These are phyloP conservation scores for Serrognathus titanus DNA, from an alignment of 2,888 invertebrate species.

Conservation along the genomic window DNA sequence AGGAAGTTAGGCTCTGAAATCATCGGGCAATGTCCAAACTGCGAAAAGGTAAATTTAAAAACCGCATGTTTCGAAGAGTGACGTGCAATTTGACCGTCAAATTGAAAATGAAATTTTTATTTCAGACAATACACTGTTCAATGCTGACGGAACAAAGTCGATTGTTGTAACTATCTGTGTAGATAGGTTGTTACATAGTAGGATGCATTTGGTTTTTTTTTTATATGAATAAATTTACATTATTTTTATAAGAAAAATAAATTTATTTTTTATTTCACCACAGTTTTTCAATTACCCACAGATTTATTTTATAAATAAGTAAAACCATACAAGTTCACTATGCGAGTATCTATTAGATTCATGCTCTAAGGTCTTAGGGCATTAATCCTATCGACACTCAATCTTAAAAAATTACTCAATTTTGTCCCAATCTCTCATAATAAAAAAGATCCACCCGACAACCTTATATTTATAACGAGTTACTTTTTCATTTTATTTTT, in stretches of 20 bases:
- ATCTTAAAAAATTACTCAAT: background rate
- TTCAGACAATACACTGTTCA: background rate
- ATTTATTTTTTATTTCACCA: slow-evolving; percentile 3
- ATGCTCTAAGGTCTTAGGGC: too few species aligned
- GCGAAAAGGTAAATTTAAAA: slow-evolving; percentile 37
- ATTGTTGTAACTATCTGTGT: too few species aligned
- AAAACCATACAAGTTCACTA: too few species aligned
- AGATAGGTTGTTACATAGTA: too few species aligned
- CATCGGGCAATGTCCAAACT: slow-evolving; percentile 43
- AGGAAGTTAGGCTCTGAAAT: slow-evolving; percentile 37
- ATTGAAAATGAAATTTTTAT: background rate
- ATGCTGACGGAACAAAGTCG: background rate
- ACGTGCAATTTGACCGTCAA: background rate
- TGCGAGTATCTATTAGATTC: too few species aligned
- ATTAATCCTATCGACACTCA: background rate
- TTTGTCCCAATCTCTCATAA: background rate
- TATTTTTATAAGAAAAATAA: background rate
- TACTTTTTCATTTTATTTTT: too few species aligned
- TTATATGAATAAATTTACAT: too few species aligned
- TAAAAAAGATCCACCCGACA: too few species aligned
- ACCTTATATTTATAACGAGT: too few species aligned
- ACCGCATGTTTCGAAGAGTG: background rate
- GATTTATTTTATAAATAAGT: too few species aligned
- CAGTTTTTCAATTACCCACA: background rate
- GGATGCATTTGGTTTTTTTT: too few species aligned